Evolutionary conservation across 2,113 vertebrate genomes (phyloP).

Genomic region (Sciurus niger): DNA sequence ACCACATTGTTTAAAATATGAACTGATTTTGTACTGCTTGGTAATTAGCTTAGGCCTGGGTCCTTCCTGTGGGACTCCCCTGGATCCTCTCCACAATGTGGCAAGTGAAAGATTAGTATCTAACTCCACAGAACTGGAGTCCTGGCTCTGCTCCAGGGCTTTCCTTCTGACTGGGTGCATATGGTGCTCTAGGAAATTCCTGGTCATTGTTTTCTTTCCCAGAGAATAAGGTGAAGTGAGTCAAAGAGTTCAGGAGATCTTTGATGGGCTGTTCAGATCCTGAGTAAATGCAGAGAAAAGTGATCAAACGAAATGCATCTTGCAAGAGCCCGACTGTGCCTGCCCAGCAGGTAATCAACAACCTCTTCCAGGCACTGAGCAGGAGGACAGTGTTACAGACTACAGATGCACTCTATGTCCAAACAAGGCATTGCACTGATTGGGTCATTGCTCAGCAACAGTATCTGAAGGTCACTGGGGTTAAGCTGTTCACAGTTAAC

Average conservation of each 20-base stretch:
- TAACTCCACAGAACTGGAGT: not conserved
- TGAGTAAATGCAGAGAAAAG: not conserved
- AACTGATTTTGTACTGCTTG: not conserved
- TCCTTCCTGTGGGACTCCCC: not conserved
- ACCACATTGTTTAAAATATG: not conserved
- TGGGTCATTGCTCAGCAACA: not conserved
- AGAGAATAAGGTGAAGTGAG: not conserved
- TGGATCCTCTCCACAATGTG: not conserved
- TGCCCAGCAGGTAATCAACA: rapidly evolving
- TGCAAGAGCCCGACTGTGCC: not conserved
- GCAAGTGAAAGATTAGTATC: not conserved
- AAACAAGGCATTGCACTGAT: rapidly evolving
- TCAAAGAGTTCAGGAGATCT: not conserved
- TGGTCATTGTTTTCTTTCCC: not conserved
- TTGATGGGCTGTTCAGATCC: not conserved
- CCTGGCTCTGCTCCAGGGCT: not conserved
- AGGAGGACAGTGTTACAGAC: not conserved
- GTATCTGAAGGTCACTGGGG: not conserved
- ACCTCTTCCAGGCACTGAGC: not conserved
- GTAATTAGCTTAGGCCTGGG: not conserved
- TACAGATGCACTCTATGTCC: rapidly evolving
- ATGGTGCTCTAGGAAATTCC: rapidly evolving
- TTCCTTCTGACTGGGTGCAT: not conserved
- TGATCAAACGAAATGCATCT: rapidly evolving
- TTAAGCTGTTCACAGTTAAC: not conserved